These are phyloP conservation scores for Austrofundulus limnaeus DNA, from an alignment of 2,113 vertebrate species.

Conservation along the genomic window DNA sequence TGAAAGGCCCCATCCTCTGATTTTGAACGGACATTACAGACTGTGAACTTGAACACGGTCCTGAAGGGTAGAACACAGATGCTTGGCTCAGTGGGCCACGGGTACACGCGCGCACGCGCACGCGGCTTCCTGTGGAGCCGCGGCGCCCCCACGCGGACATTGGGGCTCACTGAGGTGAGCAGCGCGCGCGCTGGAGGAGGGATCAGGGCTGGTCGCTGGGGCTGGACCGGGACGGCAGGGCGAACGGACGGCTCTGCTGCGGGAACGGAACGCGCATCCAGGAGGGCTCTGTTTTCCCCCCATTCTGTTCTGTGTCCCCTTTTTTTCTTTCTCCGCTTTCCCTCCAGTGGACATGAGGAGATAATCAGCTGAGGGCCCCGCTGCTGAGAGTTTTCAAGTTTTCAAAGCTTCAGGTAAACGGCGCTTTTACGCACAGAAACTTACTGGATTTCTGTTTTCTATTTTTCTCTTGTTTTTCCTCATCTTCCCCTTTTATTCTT, in stretches of 20 bases:
- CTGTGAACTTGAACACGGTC: not conserved
- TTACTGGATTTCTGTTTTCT: not conserved
- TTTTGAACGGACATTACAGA: constrained; percentile 10
- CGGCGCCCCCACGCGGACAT: constrained; percentile 69
- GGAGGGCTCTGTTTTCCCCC: constrained; percentile 35
- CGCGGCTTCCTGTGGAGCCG: constrained; percentile 55
- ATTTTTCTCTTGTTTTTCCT: not conserved
- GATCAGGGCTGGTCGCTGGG: constrained; percentile 43
- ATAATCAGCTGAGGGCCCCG: constrained; percentile 42
- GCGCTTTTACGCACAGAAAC: constrained; percentile 53
- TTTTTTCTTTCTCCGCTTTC: constrained; percentile 19
- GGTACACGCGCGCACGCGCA: constrained; percentile 21
- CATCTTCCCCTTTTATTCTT: not conserved
- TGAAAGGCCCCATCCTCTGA: constrained; percentile 1
- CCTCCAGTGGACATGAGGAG: constrained; percentile 56
- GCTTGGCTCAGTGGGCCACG: not conserved
- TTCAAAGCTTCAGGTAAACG: constrained; percentile 61
- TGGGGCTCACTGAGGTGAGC: constrained; percentile 5
- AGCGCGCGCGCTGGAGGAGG: constrained; percentile 62
- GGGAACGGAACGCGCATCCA: constrained; percentile 61
- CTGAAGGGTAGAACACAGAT: not conserved
- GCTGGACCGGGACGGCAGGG: constrained; percentile 57
- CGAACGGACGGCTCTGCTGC: constrained; percentile 65
- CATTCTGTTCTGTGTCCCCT: constrained; percentile 4
- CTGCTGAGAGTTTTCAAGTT: constrained; percentile 39